A percentile compares a stretch with the other conserved stretches of the same genome.
phyloP scores from a whole-genome alignment of 1,140 invertebrate species.

The Phymorhynchus buccinoides region DNA sequence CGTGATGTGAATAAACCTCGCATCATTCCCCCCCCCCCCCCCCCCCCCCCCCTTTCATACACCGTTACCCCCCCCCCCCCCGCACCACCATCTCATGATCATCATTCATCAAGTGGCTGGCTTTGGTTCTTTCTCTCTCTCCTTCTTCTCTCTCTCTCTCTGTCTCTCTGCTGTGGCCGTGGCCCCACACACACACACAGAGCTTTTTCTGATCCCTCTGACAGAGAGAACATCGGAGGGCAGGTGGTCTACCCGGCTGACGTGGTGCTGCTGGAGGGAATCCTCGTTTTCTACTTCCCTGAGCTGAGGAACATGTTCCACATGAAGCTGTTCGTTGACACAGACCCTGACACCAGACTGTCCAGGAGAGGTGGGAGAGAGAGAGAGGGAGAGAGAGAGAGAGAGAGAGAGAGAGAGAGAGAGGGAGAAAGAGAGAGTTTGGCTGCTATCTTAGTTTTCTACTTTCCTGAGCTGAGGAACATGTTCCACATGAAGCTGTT shows the following conservation, averaged over 20 bases:
- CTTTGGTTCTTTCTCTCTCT: background rate
- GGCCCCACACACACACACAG: slow-evolving; percentile 7
- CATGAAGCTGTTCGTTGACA: slow-evolving; percentile 99
- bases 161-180: background rate
- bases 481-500: slow-evolving; percentile 99
- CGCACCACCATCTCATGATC: background rate
- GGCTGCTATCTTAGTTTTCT: slow-evolving; percentile 98
- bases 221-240: slow-evolving; percentile 79
- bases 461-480: slow-evolving; percentile 93
- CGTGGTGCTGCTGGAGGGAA: slow-evolving; percentile 98
- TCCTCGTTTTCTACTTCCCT: slow-evolving; percentile 97
- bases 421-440: slow-evolving; percentile 94
- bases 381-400: background rate
- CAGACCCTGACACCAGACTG: slow-evolving; percentile 96
- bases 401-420: background rate
- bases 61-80: background rate
- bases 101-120: slow-evolving; percentile 19
- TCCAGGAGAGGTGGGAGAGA: slow-evolving; percentile 86
- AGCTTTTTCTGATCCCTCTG: slow-evolving; percentile 58
- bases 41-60: background rate
- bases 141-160: too few relatives aligned
- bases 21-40: background rate
- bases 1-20: too few relatives aligned
- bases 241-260: slow-evolving; percentile 95
- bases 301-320: slow-evolving; percentile 96